phyloP scores from a whole-genome alignment of 2,797 vertebrate genomes.

The Anniella stebbinsi region DNA sequence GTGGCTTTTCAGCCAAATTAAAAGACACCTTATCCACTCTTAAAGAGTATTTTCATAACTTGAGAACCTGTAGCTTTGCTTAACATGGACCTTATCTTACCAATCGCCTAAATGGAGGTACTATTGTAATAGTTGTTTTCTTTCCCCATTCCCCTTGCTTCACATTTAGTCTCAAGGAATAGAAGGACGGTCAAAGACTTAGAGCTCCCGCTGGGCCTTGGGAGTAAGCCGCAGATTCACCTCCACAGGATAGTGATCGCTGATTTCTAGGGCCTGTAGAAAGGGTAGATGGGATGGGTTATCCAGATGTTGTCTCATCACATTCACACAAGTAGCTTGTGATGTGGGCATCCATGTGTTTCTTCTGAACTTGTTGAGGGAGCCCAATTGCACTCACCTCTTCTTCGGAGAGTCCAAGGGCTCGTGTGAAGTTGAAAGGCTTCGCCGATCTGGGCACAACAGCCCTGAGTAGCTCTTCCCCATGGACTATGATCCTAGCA shows the following conservation, averaged over 20 bases:
- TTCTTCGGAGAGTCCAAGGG: conserved; percentile 81
- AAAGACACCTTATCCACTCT: not conserved
- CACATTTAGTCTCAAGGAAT: not conserved
- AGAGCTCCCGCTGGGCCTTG: conserved; percentile 81
- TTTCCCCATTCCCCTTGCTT: not conserved
- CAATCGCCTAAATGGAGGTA: not conserved
- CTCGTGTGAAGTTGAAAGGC: conserved; percentile 85
- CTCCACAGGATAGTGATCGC: conserved; percentile 89
- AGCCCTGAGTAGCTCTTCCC: conserved; percentile 79
- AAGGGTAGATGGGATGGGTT: not conserved
- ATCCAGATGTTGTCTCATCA: too few species aligned
- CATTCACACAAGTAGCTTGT: not conserved
- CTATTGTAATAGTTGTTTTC: not conserved
- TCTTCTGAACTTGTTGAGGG: not conserved
- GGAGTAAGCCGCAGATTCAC: conserved; percentile 83
- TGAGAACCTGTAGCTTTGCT: not conserved
- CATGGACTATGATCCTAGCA: conserved; percentile 85
- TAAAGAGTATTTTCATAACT: not conserved
- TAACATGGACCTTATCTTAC: not conserved
- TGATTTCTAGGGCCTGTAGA: conserved; percentile 85
- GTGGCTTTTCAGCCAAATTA: too few species aligned
- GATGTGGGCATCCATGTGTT: not conserved
- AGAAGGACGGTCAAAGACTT: conserved; percentile 33
- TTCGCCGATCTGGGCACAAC: conserved; percentile 84
- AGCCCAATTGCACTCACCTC: conserved; percentile 73